Percentiles rank a stretch among this genome's conserved stretches.
Evolutionary conservation across 2,113 vertebrate genomes (phyloP).

Genomic region (Psittacara wagleri): DNA sequence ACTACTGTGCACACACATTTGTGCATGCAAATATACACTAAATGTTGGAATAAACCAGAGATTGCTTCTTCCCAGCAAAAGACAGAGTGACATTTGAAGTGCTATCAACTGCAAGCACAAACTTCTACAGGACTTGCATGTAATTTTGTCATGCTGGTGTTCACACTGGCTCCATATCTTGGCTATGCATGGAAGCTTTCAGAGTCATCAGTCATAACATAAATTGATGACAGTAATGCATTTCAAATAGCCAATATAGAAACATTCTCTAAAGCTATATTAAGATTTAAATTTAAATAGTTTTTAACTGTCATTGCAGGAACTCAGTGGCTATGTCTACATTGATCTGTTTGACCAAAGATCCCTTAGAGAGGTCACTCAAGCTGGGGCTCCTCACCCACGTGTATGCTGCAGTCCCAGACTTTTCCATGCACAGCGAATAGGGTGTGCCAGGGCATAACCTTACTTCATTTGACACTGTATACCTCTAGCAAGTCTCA

Average conservation of each 20-base stretch:
- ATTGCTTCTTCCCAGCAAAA: neutral
- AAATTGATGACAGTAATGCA: neutral
- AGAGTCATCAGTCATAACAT: rapidly evolving
- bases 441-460: neutral
- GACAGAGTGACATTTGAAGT: neutral
- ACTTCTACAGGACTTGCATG: neutral
- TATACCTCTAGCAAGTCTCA: neutral
- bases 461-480: neutral
- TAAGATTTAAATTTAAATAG: neutral
- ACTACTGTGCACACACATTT: neutral
- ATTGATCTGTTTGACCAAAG: neutral
- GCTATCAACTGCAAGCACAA: neutral
- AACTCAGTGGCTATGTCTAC: neutral
- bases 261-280: neutral
- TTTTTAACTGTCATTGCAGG: neutral
- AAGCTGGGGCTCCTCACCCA: neutral
- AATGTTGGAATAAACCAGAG: neutral
- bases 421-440: neutral
- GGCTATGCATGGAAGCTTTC: neutral
- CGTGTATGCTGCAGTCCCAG: neutral
- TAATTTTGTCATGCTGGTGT: neutral
- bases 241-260: neutral
- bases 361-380: neutral
- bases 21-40: neutral
- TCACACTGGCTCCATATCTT: neutral